Percentiles rank a stretch among this genome's conserved stretches.
phyloP scores from a whole-genome alignment of 2,113 vertebrate genomes.

The Microcebus lehilahytsara region DNA sequence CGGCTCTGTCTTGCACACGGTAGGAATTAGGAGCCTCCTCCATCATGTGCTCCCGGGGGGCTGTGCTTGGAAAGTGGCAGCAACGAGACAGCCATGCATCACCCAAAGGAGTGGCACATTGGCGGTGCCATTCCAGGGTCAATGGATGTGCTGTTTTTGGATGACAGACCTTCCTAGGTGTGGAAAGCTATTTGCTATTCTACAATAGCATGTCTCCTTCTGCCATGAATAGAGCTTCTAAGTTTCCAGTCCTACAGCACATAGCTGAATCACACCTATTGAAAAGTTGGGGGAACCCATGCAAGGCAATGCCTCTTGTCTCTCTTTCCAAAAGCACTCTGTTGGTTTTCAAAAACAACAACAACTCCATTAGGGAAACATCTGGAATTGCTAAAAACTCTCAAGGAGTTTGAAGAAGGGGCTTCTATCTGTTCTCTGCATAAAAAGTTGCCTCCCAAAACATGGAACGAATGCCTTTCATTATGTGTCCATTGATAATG shows the following conservation, averaged over 20 bases:
- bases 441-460: background rate
- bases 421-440: background rate
- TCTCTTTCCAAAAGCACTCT: background rate
- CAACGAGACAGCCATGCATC: background rate
- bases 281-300: background rate
- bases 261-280: background rate
- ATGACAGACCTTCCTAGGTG: background rate
- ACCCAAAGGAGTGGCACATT: too few species aligned
- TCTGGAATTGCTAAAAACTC: background rate
- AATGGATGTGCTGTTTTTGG: background rate
- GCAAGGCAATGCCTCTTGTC: background rate
- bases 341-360: background rate
- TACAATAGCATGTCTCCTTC: background rate
- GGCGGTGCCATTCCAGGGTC: background rate
- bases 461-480: background rate
- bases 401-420: background rate
- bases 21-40: background rate
- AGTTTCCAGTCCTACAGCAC: background rate
- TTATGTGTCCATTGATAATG: background rate
- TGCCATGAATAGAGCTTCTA: background rate
- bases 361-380: background rate
- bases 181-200: background rate
- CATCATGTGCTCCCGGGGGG: fast-evolving
- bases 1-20: background rate
- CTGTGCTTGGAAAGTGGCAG: background rate